Evolutionary conservation across 2,888 invertebrate species (phyloP), one percentile per base, ranked within the genome.

Genomic region (Chrysomela aeneicollis): DNA sequence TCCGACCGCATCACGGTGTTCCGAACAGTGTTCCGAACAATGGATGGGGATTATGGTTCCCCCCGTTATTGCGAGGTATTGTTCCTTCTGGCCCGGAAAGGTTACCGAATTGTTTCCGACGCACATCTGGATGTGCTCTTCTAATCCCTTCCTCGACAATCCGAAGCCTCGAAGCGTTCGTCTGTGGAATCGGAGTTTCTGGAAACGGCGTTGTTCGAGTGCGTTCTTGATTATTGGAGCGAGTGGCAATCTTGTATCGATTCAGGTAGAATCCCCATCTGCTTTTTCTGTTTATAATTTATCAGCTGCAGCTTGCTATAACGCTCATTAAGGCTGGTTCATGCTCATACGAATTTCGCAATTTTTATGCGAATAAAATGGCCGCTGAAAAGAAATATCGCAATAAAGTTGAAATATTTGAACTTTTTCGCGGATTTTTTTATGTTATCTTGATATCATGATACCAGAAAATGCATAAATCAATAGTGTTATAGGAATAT

Each of bases 21-120:
- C 42, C 42, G 42, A 42, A 42, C 42, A 42, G 42, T 42, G 9
- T 15, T 42, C 42, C 42, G 42, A 42, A 42, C 42, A 42, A 42
- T 42, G 2, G 42, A 42, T 42, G 15, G 42, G 35, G 42, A 42
- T 42, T 42, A 42, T n/a, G 42, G 9, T 10, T 42, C n/a, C 42
- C n/a, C 42, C 42, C 42, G n/a, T 42, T 42, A 42, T 42, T 42
- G 42, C 42, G 9, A 6, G 1, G 15, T 15, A n/a, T 12, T 15
- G 26, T 42, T 15, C 8, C 4, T 42, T 15, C 3, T n/a, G 42
- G n/a, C 42, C 42, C 4, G 42, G 15, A 42, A 35, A 26, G 26
- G 42, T 42, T 15, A n/a, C 42, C 6, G 6, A 42, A 42, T 42
- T 42, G 42, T 42, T 42, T 15, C 42, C 4, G 15, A n/a, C 42